Base-by-base conservation (phyloP, 2,113 vertebrate species). In the Aptenodytes forsteri region DNA sequence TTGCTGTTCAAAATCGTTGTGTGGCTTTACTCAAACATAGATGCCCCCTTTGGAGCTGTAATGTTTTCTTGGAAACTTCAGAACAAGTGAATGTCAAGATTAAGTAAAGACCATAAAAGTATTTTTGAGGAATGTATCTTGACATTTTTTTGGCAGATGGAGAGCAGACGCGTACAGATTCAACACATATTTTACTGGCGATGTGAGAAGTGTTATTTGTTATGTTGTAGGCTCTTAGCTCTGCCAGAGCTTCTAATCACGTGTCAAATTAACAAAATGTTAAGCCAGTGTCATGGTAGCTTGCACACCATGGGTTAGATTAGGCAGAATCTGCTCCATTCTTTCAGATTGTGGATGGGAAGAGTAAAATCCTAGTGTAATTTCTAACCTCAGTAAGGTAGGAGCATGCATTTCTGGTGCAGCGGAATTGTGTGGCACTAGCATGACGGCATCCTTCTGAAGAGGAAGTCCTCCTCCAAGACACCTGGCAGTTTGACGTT, bases 91-190 rank as follows among this genome's bases (percentile, higher is more conserved):
- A 95, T 93, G 93, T 97, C 59, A 49, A 88, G 84, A 89, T 8
- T 52, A 79, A 95, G 73, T 91, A 79, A 91, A 96, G 72, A 89
- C 69, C 67, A 49, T 83, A 62, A 54, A 96, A 97, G 77, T 93
- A 79, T 89, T 92, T 95, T 96, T 95, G 83, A 92, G 79, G 96
- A 98, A 98, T 95, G 95, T 70, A 64, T 83, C 76, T 55, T 95
- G 98, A 98, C 93, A 16, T 12, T 76, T 97, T 96, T 65, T 97
- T 98, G 98, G 98, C 98, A 97, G 92, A 59, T 76, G 78, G 91
- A 89, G 84, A 91, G 67, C 96, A 96, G 91, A 61, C 34, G 6
- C 66, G 2, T 40, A 49, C 58, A 90, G 90, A 88, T 92, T 78
- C 78, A 71, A 62, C 70, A 25, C 72, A 91, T 69, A 83, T 26